phyloP scores from a whole-genome alignment of 2,888 invertebrate species.

The Hetaerina titia region DNA sequence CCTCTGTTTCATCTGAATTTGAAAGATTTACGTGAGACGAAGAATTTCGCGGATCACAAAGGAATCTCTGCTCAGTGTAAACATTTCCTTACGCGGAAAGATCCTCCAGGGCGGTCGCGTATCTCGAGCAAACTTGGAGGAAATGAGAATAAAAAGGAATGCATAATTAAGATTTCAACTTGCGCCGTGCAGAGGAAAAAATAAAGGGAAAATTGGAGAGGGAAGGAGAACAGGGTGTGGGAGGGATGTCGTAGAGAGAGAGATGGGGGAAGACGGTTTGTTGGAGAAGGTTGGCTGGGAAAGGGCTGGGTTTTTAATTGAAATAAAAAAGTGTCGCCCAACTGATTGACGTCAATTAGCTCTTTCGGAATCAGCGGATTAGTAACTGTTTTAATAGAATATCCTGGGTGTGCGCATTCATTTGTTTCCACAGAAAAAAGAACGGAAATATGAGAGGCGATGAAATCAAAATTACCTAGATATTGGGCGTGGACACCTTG shows the following conservation, averaged over 20 bases:
- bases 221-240: background rate
- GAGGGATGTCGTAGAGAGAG: background rate
- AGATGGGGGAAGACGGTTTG: background rate
- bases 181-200: background rate
- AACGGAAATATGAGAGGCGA: background rate
- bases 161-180: conserved; percentile 7
- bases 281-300: background rate
- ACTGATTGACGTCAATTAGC: background rate
- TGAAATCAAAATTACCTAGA: background rate
- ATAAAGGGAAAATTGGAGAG: background rate
- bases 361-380: background rate
- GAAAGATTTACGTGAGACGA: background rate
- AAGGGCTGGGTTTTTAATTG: background rate
- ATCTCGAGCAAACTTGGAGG: background rate
- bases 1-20: background rate
- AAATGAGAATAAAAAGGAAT: background rate
- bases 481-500: too few species aligned
- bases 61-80: background rate
- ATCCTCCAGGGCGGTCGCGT: background rate
- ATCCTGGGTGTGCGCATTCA: background rate
- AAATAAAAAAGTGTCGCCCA: background rate
- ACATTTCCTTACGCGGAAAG: background rate
- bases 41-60: background rate
- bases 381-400: background rate
- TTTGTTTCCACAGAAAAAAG: background rate